phyloP scores from a whole-genome alignment of 2,888 invertebrate genomes.

The Dasypogon diadema region DNA sequence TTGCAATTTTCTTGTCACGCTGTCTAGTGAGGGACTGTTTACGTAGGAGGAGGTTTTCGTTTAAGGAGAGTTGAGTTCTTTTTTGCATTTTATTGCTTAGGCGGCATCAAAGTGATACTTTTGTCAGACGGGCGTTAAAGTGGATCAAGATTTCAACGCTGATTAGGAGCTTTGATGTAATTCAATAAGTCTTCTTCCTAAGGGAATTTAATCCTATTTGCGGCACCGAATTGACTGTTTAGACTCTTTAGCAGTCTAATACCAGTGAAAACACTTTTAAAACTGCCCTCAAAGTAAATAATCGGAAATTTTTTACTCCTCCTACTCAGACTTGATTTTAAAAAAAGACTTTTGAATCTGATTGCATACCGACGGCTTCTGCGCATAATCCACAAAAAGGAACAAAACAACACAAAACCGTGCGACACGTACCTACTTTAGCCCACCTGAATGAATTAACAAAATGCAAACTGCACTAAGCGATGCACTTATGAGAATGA shows the following conservation, averaged over 20 bases:
- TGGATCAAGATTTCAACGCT: not conserved
- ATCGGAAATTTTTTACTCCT: slow-evolving; percentile 18
- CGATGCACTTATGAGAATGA: slow-evolving; percentile 23
- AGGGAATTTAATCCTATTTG: too few relatives aligned
- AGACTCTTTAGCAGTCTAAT: too few relatives aligned
- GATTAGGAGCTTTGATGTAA: not conserved
- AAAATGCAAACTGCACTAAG: slow-evolving; percentile 45
- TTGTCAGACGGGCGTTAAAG: not conserved
- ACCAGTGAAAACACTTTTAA: too few relatives aligned
- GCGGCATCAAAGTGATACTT: not conserved
- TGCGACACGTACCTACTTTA: not conserved
- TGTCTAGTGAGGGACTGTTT: not conserved
- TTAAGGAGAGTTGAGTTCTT: not conserved
- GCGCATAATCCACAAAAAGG: slow-evolving; percentile 36
- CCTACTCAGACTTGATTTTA: slow-evolving; percentile 10
- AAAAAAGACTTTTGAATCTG: slow-evolving; percentile 19
- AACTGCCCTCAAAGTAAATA: too few relatives aligned
- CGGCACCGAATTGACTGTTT: too few relatives aligned
- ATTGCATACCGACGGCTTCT: slow-evolving; percentile 1
- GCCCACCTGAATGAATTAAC: slow-evolving; percentile 42
- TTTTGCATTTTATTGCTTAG: not conserved
- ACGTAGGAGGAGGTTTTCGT: not conserved
- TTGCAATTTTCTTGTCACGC: slow-evolving; percentile 14
- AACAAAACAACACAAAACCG: slow-evolving; percentile 8
- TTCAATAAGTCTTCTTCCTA: not conserved